Percentiles rank a stretch among this genome's conserved stretches.
Conservation (phyloP, 2,888 invertebrate species). For the Sminthurides aquaticus region DNA sequence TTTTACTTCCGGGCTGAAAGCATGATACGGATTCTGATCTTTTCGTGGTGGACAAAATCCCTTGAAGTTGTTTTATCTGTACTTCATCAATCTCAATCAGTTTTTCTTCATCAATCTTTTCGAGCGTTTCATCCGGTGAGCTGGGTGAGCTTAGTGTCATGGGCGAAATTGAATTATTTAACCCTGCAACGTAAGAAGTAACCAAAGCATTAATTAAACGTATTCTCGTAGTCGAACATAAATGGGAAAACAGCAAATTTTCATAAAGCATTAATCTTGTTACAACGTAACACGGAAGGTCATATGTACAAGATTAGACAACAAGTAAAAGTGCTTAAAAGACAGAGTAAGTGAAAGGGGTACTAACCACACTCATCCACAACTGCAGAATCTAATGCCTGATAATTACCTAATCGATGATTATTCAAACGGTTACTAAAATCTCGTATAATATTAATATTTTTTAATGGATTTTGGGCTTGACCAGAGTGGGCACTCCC, state of each 20-base stretch:
- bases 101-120: slow-evolving; percentile 16
- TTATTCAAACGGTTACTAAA: slow-evolving; percentile 23
- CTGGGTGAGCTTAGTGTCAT: slow-evolving; percentile 9
- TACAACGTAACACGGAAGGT: no score
- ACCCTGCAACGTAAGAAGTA: slow-evolving; percentile 9
- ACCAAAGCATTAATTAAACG: no score
- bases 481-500: neutral
- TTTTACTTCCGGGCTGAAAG: slow-evolving; percentile 17
- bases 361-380: slow-evolving; percentile 26
- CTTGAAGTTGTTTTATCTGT: slow-evolving; percentile 5
- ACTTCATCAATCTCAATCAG: slow-evolving; percentile 23
- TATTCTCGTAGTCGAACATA: neutral
- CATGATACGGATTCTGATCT: slow-evolving; percentile 21
- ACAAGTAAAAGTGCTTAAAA: neutral
- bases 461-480: slow-evolving; percentile 16
- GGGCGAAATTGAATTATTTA: slow-evolving; percentile 15
- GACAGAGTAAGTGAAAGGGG: slow-evolving; percentile 1
- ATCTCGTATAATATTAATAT: slow-evolving; percentile 24
- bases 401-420: slow-evolving; percentile 19
- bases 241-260: neutral
- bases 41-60: slow-evolving; percentile 11
- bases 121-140: slow-evolving; percentile 13
- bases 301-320: neutral
- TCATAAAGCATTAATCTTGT: no score
- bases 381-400: slow-evolving; percentile 20